Base-by-base conservation (phyloP, 1,140 invertebrate genomes). In the Colletes latitarsis region DNA sequence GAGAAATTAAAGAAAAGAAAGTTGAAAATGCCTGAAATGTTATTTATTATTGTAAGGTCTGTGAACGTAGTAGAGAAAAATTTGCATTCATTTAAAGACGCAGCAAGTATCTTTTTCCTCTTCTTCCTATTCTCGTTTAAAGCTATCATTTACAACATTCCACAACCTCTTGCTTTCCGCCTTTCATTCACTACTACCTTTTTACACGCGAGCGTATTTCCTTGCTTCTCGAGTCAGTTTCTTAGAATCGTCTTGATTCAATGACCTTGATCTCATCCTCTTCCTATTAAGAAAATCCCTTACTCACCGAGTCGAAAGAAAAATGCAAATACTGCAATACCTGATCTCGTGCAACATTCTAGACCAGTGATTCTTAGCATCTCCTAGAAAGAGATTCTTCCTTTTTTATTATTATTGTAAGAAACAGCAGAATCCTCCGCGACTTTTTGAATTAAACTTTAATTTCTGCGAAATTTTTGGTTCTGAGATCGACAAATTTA, bases 101-200 rank as follows among this genome's bases (percentile, higher is more conserved):
- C 14, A 49, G 21, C 64, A 21, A 67, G n/a, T 14, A 12, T 67
- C 21, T 9, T 21, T 52, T 30, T 9, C 19, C 46, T 67, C 64
- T n/a, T 68, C 19, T 53, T 53, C 8, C 66, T 14, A 6, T 30
- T 68, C 46, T 30, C 14, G 19, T 68, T 68, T 68, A 49, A 19
- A 30, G 8, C 66, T 9, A 52, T 68, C 66, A 52, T 52, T 68
- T 46, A 17, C 66, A 68, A 68, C 46, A 52, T 68, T 67, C 66
- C 66, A 15, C 46, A 19, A 5, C 5, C 46, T 68, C 52, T 52
- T 19, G n/a, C 15, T 68, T 68, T 17, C 30, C 68, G 15, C 21
- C 30, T 53, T 39, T 39, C 68, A 39, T 70, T 70, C 68, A 55
- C 12, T 21, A 52, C 46, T 17, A 52, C 19, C 19, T 52, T 39